Conservation (phyloP, 1,140 invertebrate genomes). For the Drosophila pseudoananassae region DNA sequence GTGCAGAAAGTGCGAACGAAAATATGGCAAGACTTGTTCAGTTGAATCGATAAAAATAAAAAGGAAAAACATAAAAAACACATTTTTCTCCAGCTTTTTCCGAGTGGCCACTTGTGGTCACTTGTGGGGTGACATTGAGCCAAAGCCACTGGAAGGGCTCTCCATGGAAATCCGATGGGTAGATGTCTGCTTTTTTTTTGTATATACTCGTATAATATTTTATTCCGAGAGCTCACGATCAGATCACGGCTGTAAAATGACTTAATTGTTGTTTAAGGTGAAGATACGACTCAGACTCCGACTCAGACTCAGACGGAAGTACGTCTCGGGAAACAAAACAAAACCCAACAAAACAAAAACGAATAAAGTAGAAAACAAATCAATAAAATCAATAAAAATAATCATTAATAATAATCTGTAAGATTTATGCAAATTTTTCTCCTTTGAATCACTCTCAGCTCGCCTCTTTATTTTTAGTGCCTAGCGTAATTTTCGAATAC, state of each 20-base stretch:
- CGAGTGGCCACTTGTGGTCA: constrained; percentile 54
- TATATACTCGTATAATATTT: constrained; percentile 1
- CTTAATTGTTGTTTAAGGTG: constrained; percentile 62
- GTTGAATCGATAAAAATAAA: constrained; percentile 58
- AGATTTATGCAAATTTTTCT: constrained; percentile 70
- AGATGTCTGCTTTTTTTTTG: constrained; percentile 4
- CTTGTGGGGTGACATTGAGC: constrained; percentile 58
- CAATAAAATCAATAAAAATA: constrained; percentile 70
- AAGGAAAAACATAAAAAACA: constrained; percentile 12
- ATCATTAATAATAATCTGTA: constrained; percentile 69
- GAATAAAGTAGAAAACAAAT: constrained; percentile 59
- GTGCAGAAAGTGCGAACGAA: constrained; percentile 22
- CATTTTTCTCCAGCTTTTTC: constrained; percentile 55
- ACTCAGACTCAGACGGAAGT: constrained; percentile 61
- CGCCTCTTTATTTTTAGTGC: constrained; percentile 63
- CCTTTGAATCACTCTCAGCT: constrained; percentile 29
- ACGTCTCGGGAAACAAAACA: constrained; percentile 21
- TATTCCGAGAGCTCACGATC: constrained; percentile 66
- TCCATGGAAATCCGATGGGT: constrained; percentile 22
- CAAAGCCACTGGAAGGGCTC: constrained; percentile 37
- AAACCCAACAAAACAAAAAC: constrained; percentile 20
- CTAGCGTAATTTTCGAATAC: constrained; percentile 56
- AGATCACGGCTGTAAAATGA: constrained; percentile 48
- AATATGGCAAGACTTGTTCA: constrained; percentile 38
- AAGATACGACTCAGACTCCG: not conserved